Evolutionary conservation across 2,888 invertebrate genomes (phyloP).

Genomic region (Callyntrura guangdongensis): DNA sequence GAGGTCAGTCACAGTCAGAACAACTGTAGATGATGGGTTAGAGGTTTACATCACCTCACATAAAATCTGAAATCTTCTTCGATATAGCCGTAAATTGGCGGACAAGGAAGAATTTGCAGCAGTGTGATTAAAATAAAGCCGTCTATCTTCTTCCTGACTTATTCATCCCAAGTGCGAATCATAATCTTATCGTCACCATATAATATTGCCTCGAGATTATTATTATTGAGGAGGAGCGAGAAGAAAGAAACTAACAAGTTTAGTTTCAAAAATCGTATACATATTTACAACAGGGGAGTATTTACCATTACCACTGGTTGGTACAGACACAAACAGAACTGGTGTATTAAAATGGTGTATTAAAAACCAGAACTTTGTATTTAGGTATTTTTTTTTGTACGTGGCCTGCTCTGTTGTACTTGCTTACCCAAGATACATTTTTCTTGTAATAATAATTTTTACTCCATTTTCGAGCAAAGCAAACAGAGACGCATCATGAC

Average conservation of each 20-base stretch:
- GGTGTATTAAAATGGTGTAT: not conserved
- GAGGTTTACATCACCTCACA: not conserved
- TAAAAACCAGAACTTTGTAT: conserved; percentile 3
- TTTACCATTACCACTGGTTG: too few species aligned
- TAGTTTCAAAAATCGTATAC: not conserved
- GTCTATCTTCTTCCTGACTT: conserved; percentile 21
- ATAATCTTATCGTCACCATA: not conserved
- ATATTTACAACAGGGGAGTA: too few species aligned
- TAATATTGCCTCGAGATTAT: not conserved
- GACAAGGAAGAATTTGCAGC: not conserved
- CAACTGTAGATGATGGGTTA: too few species aligned
- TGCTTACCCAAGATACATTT: not conserved
- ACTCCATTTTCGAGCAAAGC: conserved; percentile 1
- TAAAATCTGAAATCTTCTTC: not conserved
- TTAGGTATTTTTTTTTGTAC: conserved; percentile 1
- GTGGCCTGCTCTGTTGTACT: not conserved
- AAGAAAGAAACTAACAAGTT: not conserved
- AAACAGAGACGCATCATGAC: conserved; percentile 3
- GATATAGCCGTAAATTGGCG: too few species aligned
- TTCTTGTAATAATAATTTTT: conserved; percentile 6
- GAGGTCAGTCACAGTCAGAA: too few species aligned
- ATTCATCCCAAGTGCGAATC: conserved; percentile 8
- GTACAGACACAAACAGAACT: not conserved
- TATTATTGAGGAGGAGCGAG: not conserved
- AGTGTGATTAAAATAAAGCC: not conserved